A percentile compares a stretch with the other conserved stretches of the same genome.
These are phyloP conservation scores for Penaeus vannamei DNA, from an alignment of 1,140 invertebrate genomes.

Conservation along the genomic window DNA sequence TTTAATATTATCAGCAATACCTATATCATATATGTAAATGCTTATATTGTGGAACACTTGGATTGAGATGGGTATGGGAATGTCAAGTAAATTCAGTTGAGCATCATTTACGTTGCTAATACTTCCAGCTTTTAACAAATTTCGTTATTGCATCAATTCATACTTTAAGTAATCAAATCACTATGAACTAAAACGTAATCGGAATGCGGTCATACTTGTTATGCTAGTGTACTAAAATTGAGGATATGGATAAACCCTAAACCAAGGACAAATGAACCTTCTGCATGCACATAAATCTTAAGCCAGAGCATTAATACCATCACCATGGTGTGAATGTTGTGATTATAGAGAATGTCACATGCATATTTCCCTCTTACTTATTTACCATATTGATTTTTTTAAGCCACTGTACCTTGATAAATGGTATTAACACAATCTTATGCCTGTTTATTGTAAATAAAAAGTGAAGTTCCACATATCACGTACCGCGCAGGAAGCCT, in stretches of 20 bases:
- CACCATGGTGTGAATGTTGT: slow-evolving; percentile 25
- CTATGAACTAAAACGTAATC: too few relatives aligned
- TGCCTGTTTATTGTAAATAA: too few relatives aligned
- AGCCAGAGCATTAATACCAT: slow-evolving; percentile 39
- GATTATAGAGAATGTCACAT: neutral
- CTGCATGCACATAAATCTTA: slow-evolving; percentile 28
- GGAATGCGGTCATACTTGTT: too few relatives aligned
- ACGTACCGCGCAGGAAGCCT: too few relatives aligned
- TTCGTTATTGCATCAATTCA: slow-evolving; percentile 3
- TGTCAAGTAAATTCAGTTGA: slow-evolving; percentile 22
- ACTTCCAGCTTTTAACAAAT: slow-evolving; percentile 17
- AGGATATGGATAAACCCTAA: slow-evolving; percentile 24
- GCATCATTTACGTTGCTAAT: slow-evolving; percentile 1
- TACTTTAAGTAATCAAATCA: neutral
- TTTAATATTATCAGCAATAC: slow-evolving; percentile 19
- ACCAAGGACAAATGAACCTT: slow-evolving; percentile 39
- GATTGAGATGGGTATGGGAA: neutral
- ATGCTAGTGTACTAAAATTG: slow-evolving; percentile 5
- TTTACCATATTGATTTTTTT: too few relatives aligned
- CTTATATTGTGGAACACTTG: slow-evolving; percentile 5
- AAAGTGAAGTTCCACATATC: too few relatives aligned
- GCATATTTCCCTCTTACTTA: too few relatives aligned
- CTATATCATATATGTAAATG: slow-evolving; percentile 21
- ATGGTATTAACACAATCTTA: too few relatives aligned
- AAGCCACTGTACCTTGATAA: too few relatives aligned